Base-by-base conservation (phyloP, 2,113 vertebrate genomes). In the Chloroceryle aenea region DNA sequence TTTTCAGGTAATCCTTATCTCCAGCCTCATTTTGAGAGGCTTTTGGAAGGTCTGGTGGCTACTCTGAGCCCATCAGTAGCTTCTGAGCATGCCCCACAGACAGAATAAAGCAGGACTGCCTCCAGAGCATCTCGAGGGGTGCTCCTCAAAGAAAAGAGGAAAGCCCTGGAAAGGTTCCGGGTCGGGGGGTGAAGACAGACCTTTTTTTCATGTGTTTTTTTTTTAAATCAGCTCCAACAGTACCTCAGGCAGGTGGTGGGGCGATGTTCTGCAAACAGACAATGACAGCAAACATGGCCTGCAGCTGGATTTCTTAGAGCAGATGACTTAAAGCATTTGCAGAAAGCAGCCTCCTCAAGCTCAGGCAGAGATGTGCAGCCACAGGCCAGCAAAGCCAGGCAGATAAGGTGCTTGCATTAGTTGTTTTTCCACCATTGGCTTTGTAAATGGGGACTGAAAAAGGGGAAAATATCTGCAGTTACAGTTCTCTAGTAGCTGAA, bases 11-110 rank as follows among this genome's bases (percentile, higher is more conserved):
- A 73, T 45, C 32, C 47, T 36, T 9, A 56, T 11, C n/a, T 40
- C 34, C 71, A 45, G 17, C 19, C 30, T 74, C 26, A 26, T 75
- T 69, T 59, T 63, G 30, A 59, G 19, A 59, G 14, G 9, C 2
- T 80, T 71, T 56, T 42, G 6, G 45, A 18, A 40, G 36, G 29
- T 50, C n/a, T 74, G 36, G 12, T 40, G 76, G 7, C 18, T 40
- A 7, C 48, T 40, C 32, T 36, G 55, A 42, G n/a, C 26, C 13
- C 13, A 21, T 18, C 53, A 25, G 0, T 34, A 8, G 56, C 42
- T 63, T 34, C 61, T 32, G 47, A 87, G 23, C 0, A 0, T 43
- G 14, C 17, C 61, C 9, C 9, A 22, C 42, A 16, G 14, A 1
- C 34, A 20, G 19, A 55, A 23, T 25, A 38, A 69, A 69, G 15